Conservation (phyloP, 2,113 vertebrate genomes). For the Tragelaphus strepsiceros region DNA sequence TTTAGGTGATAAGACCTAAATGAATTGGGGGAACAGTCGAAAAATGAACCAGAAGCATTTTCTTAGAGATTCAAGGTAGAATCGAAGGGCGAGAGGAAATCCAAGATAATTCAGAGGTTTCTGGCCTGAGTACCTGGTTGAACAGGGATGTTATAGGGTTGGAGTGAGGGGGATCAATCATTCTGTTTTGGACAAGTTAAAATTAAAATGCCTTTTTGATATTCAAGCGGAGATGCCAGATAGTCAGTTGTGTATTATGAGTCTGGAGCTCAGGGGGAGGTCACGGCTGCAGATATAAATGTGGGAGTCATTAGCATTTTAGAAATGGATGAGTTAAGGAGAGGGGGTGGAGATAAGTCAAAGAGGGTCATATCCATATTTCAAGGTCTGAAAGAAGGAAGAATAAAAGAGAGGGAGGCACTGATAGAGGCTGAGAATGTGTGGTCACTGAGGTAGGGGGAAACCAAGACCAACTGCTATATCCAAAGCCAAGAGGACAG, state of each 20-base stretch:
- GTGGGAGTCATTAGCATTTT: neutral
- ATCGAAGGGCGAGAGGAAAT: neutral
- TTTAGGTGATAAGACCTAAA: neutral
- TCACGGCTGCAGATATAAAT: neutral
- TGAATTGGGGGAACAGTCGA: neutral
- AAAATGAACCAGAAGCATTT: neutral
- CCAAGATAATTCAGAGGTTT: neutral
- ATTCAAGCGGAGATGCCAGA: neutral
- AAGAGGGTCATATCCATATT: neutral
- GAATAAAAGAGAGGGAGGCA: rapidly evolving
- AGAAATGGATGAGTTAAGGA: neutral
- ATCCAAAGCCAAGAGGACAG: neutral
- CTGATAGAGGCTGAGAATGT: neutral
- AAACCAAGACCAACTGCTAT: neutral
- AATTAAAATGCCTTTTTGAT: neutral
- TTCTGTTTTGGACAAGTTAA: neutral
- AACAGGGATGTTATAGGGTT: neutral
- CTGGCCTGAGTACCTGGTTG: neutral
- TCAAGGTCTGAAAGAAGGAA: neutral
- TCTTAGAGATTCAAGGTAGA: neutral
- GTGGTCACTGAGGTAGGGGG: neutral
- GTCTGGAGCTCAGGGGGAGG: neutral
- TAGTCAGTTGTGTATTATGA: neutral
- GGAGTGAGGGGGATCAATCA: neutral
- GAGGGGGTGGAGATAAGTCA: neutral